A percentile compares a stretch with the other conserved stretches of the same genome.
phyloP scores from a whole-genome alignment of 2,113 vertebrate species.

The Heteronetta atricapilla region DNA sequence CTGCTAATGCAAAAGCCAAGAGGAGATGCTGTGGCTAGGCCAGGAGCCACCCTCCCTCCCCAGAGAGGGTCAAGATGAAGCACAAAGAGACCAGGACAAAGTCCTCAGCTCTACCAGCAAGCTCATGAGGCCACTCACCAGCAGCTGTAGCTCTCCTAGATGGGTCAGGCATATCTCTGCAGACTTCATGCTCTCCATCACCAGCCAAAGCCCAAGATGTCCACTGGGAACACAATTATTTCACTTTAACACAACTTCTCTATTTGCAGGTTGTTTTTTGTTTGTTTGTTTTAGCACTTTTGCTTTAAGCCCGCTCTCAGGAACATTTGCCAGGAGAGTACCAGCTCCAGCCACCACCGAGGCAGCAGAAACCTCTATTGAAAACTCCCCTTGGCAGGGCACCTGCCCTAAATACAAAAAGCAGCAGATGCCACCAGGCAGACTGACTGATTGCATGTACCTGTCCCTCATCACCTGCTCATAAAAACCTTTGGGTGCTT shows the following conservation, averaged over 20 bases:
- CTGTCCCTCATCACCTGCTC: neutral
- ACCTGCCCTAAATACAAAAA: neutral
- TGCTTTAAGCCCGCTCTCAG: accelerated
- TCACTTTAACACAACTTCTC: accelerated
- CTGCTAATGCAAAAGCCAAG: neutral
- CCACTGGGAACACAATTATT: neutral
- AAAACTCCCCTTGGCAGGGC: accelerated
- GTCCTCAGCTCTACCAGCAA: neutral
- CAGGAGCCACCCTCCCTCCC: neutral
- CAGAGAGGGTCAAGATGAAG: accelerated
- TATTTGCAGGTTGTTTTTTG: neutral
- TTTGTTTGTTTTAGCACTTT: neutral
- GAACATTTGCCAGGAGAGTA: accelerated
- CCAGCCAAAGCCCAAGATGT: accelerated
- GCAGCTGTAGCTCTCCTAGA: neutral
- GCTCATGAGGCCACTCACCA: neutral
- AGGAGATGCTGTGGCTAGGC: neutral
- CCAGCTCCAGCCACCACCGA: accelerated
- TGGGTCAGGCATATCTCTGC: neutral
- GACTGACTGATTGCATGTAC: neutral
- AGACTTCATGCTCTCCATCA: neutral
- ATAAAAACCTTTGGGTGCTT: neutral
- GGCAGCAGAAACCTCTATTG: accelerated
- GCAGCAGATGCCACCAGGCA: neutral
- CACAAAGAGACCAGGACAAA: accelerated